Conservation (phyloP, 2,888 invertebrate genomes). For the Salpingus planirostris region DNA sequence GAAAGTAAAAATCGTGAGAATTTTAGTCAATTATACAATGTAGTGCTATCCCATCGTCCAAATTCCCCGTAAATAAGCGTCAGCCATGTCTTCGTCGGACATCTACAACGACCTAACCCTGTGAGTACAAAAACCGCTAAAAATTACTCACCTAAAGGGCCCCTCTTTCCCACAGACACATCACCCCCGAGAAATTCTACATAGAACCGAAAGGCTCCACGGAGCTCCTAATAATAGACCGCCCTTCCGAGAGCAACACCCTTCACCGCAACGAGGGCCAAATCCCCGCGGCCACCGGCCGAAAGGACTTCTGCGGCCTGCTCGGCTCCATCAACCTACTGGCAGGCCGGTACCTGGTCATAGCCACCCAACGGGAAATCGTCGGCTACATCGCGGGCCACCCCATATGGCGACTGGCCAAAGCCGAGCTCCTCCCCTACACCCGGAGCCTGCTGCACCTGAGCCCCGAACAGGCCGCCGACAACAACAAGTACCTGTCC, state of each 20-base stretch:
- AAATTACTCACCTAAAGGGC: no score
- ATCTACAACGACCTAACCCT: slow-evolving; percentile 29
- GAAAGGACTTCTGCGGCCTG: slow-evolving; percentile 74
- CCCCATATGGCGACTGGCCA: slow-evolving; percentile 68
- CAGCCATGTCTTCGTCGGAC: slow-evolving; percentile 24
- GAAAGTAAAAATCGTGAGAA: no score
- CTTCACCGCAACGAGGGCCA: slow-evolving; percentile 45
- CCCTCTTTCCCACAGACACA: slow-evolving; percentile 56
- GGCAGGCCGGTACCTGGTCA: slow-evolving; percentile 79
- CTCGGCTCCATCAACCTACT: slow-evolving; percentile 77
- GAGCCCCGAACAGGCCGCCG: slow-evolving; percentile 69
- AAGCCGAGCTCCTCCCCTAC: slow-evolving; percentile 79
- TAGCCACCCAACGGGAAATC: slow-evolving; percentile 74
- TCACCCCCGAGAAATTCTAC: slow-evolving; percentile 83
- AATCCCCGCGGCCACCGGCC: slow-evolving; percentile 53
- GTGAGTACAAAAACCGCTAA: slow-evolving; percentile 20
- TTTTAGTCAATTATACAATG: no score
- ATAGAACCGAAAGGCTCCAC: slow-evolving; percentile 70
- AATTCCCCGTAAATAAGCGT: not conserved
- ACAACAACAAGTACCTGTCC: slow-evolving; percentile 73
- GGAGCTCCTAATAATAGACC: slow-evolving; percentile 76
- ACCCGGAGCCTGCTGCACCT: slow-evolving; percentile 76
- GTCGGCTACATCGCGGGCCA: slow-evolving; percentile 76
- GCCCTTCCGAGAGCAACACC: slow-evolving; percentile 45
- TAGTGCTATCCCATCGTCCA: no score